Percentiles rank a stretch among this genome's conserved stretches.
phyloP scores from a whole-genome alignment of 2,888 invertebrate species.

The Brenthis daphne region DNA sequence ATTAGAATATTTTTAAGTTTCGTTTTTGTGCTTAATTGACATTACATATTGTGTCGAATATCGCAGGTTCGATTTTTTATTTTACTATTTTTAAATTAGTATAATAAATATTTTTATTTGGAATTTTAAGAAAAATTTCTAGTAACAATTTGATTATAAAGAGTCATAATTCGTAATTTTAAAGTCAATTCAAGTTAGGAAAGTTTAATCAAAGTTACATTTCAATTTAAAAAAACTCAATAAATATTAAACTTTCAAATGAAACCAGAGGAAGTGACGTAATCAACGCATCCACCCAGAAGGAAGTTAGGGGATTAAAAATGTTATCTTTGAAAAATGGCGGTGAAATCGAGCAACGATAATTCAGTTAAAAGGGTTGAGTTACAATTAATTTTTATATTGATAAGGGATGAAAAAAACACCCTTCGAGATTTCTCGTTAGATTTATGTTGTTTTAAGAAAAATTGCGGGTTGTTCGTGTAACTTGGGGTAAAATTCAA shows the following conservation, averaged over 20 bases:
- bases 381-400: slow-evolving; percentile 37
- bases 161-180: neutral
- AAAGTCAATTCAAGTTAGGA: neutral
- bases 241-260: slow-evolving; percentile 45
- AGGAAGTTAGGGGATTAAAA: slow-evolving; percentile 64
- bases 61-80: too few relatives aligned
- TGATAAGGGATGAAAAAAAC: slow-evolving; percentile 26
- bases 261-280: slow-evolving; percentile 56
- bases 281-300: slow-evolving; percentile 57
- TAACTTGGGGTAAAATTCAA: neutral
- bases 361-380: slow-evolving; percentile 49
- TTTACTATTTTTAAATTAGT: too few relatives aligned
- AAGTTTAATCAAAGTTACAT: neutral
- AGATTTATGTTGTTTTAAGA: slow-evolving; percentile 21
- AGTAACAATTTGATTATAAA: too few relatives aligned
- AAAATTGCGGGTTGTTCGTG: slow-evolving; percentile 3
- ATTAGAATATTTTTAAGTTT: neutral
- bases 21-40: too few relatives aligned
- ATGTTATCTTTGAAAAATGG: slow-evolving; percentile 70
- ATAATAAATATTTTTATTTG: too few relatives aligned
- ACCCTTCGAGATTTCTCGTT: slow-evolving; percentile 18
- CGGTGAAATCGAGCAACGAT: slow-evolving; percentile 50
- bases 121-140: too few relatives aligned
- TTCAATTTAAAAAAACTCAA: slow-evolving; percentile 30
- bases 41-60: too few relatives aligned